phyloP scores from a whole-genome alignment of 2,888 invertebrate genomes.

The Celastrina argiolus region DNA sequence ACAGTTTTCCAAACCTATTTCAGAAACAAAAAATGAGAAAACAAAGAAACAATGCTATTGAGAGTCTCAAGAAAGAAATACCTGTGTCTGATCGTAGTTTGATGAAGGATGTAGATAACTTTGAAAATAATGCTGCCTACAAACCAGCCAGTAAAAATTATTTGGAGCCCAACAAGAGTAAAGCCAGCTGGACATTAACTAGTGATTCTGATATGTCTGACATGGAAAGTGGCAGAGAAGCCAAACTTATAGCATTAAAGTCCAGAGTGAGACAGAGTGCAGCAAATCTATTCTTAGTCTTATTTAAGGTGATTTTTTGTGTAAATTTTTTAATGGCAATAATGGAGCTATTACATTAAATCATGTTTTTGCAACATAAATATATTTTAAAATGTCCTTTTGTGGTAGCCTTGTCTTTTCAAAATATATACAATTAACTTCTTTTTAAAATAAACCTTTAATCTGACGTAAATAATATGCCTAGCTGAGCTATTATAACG shows the following conservation, averaged over 20 bases:
- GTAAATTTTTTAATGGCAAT: not conserved
- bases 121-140: constrained; percentile 60
- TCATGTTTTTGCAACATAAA: no score
- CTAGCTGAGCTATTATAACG: no score
- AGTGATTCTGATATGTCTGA: constrained; percentile 85
- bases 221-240: constrained; percentile 73
- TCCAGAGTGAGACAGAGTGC: constrained; percentile 83
- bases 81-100: constrained; percentile 64
- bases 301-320: constrained; percentile 71
- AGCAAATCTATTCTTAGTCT: constrained; percentile 76
- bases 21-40: constrained; percentile 72
- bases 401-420: no score
- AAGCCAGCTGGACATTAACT: constrained; percentile 62
- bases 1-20: constrained; percentile 28
- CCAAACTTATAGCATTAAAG: constrained; percentile 68
- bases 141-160: constrained; percentile 59
- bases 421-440: no score
- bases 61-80: constrained; percentile 66
- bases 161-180: constrained; percentile 52
- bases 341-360: not conserved
- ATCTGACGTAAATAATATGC: no score
- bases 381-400: no score
- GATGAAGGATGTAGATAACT: constrained; percentile 63
- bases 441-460: no score
- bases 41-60: constrained; percentile 67